Base-by-base conservation (phyloP, 2,888 invertebrate species). In the Macropis europaea region DNA sequence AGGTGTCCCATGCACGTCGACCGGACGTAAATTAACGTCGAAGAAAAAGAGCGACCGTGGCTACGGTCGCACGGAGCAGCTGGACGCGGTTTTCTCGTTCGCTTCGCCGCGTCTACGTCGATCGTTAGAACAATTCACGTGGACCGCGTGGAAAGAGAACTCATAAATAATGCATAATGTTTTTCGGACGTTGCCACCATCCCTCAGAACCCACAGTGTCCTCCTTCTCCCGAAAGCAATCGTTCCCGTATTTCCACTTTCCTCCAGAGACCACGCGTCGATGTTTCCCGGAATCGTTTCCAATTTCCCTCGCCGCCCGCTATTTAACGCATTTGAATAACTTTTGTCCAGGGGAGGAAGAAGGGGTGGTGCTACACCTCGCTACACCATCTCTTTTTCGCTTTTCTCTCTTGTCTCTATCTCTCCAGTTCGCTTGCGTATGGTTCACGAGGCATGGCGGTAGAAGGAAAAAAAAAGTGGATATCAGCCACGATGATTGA, bases 371-470 rank as follows among this genome's bases (percentile, higher is more conserved):
- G n/a, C 40, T 28, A 22, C 17, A 17, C 15, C 11, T 30, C 36
- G 34, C 26, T 36, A 32, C 28, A 13, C 48, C 60, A 17, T 45
- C 42, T 66, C 66, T 62, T 19, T 24, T 19, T n/a, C 1, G n/a
- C n/a, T 2, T 32, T 15, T 28, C 32, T 48, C 38, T 26, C 45
- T 61, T 52, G 38, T 60, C 50, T 61, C 26, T 42, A 60, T 48
- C 5, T 48, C 32, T 30, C n/a, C 22, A 40, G 11, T 81, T 70
- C n/a, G n/a, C n/a, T 76, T 77, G 74, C 81, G 79, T 87, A 84
- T 85, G 81, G 89, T 89, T 89, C 89, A 89, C 89, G 88, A 89
- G 89, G 89, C 89, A 89, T 89, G 89, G 89, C 82, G 82, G 86
- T 87, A 87, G 84, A 84, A 68, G 60, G 75, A 28, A 15, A 45